Evolutionary conservation across 2,888 invertebrate species (phyloP), one percentile per base, ranked within the genome.

Genomic region (Eupithecia pulchellata): DNA sequence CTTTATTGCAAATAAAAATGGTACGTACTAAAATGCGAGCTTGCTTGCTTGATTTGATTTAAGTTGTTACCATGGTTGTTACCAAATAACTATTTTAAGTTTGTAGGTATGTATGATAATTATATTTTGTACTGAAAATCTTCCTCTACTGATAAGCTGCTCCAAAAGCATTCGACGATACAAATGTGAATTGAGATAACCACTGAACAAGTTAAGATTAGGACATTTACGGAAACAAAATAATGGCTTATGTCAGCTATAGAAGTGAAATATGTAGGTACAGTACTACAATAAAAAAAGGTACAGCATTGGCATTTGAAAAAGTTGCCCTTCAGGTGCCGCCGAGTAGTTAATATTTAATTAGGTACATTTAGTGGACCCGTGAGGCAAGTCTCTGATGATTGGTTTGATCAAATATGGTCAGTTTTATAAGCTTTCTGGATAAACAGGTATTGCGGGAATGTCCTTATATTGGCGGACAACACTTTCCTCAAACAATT

Each of bases 331-430:
- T 79, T 79, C 78, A 76, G 73, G 82, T 84, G 25, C 25, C 20
- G 2, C 25, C 78, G 76, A 72, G 82, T 84, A 86, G 88, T 91
- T 89, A 88, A 82, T 86, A 86, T 89, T 86, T 91, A 92, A 91
- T 92, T 90, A 89, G 86, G 87, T 84, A 84, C 85, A 86, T 83
- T 86, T 85, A 85, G 84, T 11, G 39, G 6, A 39, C 39, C 39
- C n/a, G 17, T 39, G 17, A 39, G 6, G 17, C 39, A 39, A 39
- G 39, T 39, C 17, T 17, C 39, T 39, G 17, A 6, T 39, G 17
- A 39, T 39, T 39, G 39, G 39, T 39, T n/a, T 17, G 39, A 17
- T 6, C 39, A n/a, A 17, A 39, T 5, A 5, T 39, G 17, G 17
- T 39, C 39, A 39, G 39, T 39, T n/a, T 39, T n/a, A 39, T 39